phyloP scores from a whole-genome alignment of 2,797 vertebrate genomes.

The Oceanodroma leucorhoa region DNA sequence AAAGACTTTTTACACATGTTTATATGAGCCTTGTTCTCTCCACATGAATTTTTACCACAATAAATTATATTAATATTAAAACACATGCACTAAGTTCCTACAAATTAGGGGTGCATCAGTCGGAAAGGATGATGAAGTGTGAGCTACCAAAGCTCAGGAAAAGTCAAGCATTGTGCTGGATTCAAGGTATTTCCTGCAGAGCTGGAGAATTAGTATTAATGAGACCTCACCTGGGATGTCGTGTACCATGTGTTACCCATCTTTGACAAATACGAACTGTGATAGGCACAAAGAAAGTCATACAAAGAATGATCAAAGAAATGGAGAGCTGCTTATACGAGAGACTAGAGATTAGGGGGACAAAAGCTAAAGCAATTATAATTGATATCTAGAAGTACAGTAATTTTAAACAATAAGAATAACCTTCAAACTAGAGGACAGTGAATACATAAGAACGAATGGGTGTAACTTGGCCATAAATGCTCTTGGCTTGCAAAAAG shows the following conservation, averaged over 20 bases:
- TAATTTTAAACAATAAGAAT: not conserved
- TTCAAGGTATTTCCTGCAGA: not conserved
- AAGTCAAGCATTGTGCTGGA: not conserved
- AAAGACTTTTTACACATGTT: not conserved
- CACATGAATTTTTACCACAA: not conserved
- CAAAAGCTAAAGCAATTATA: not conserved
- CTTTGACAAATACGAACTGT: not conserved
- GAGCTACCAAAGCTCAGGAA: not conserved
- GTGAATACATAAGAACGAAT: not conserved
- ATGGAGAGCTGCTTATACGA: not conserved
- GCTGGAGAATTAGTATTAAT: not conserved
- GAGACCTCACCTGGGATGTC: not conserved
- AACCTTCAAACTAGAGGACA: not conserved
- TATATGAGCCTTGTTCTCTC: not conserved
- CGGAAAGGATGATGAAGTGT: not conserved
- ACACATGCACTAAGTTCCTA: not conserved
- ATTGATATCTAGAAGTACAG: not conserved
- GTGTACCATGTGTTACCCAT: not conserved
- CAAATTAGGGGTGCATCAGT: not conserved
- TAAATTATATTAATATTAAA: not conserved
- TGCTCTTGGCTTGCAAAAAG: not conserved
- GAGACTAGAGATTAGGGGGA: not conserved
- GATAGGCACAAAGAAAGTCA: not conserved
- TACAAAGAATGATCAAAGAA: not conserved
- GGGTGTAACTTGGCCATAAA: not conserved